Evolutionary conservation across 2,888 invertebrate genomes (phyloP).

Genomic region (Andrena hattorfiana): DNA sequence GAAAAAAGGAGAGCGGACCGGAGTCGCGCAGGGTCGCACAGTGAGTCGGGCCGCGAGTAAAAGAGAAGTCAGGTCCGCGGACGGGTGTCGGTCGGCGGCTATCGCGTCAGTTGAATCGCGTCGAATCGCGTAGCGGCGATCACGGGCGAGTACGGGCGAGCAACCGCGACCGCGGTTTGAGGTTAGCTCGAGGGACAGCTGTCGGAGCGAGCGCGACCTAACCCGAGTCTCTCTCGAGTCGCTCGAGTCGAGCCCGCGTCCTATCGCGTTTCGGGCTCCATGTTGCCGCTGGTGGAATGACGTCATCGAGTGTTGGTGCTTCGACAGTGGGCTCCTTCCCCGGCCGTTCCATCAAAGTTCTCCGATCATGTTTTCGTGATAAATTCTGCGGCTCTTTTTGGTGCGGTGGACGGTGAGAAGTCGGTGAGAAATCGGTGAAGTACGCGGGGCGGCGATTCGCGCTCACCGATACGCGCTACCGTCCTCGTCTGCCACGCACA

Average conservation of each 20-base stretch:
- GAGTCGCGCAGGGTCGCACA: constrained; percentile 7
- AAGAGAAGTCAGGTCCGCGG: background rate
- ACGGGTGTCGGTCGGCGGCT: constrained; percentile 36
- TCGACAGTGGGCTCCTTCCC: constrained; percentile 66
- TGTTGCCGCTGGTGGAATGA: constrained; percentile 80
- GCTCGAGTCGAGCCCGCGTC: constrained; percentile 63
- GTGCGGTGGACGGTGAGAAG: constrained; percentile 54
- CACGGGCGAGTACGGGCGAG: constrained; percentile 21
- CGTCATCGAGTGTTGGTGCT: constrained; percentile 81
- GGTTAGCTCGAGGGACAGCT: constrained; percentile 49
- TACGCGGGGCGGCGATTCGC: constrained; percentile 4
- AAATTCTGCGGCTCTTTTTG: constrained; percentile 65
- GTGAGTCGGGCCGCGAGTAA: background rate
- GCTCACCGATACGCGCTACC: constrained; percentile 31
- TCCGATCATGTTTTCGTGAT: constrained; percentile 78
- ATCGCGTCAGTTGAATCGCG: constrained; percentile 11
- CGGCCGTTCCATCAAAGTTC: constrained; percentile 72
- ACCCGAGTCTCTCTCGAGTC: constrained; percentile 36
- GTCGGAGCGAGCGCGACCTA: constrained; percentile 27
- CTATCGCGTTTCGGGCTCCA: constrained; percentile 74
- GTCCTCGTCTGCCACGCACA: constrained; percentile 36
- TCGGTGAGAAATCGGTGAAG: constrained; percentile 19
- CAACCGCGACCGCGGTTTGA: constrained; percentile 32
- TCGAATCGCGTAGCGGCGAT: background rate
- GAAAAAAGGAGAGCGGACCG: constrained; percentile 37